Conservation (phyloP, 2,797 vertebrate genomes). For the Chelonia mydas region DNA sequence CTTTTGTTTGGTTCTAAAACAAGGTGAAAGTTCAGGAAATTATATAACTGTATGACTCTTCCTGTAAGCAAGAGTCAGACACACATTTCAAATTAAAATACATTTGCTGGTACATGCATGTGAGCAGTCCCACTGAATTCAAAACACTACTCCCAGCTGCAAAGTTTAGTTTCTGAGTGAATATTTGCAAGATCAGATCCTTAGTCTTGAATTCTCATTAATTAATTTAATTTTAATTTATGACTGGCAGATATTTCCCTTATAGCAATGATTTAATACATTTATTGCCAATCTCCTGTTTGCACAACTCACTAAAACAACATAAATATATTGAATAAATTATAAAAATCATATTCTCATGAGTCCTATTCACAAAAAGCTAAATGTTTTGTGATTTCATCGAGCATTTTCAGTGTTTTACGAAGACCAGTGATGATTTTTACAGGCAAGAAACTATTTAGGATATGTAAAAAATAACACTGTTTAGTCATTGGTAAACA, state of each 20-base stretch:
- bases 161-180: neutral
- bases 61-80: neutral
- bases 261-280: neutral
- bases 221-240: neutral
- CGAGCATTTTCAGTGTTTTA: neutral
- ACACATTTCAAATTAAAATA: slow-evolving; percentile 1
- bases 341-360: neutral
- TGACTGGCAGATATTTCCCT: neutral
- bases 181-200: neutral
- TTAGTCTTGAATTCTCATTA: neutral
- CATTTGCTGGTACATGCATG: neutral
- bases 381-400: neutral
- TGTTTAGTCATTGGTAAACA: neutral
- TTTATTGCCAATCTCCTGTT: neutral
- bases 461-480: neutral
- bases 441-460: neutral
- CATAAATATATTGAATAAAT: neutral
- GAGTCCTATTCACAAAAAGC: neutral
- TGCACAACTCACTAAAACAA: neutral
- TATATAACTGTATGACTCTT: fast-evolving
- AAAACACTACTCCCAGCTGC: neutral
- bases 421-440: neutral
- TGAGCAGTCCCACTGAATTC: neutral
- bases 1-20: slow-evolving; percentile 10
- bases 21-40: neutral